Conservation (phyloP, 2,888 invertebrate species). For the Ecliptopera silaceata region DNA sequence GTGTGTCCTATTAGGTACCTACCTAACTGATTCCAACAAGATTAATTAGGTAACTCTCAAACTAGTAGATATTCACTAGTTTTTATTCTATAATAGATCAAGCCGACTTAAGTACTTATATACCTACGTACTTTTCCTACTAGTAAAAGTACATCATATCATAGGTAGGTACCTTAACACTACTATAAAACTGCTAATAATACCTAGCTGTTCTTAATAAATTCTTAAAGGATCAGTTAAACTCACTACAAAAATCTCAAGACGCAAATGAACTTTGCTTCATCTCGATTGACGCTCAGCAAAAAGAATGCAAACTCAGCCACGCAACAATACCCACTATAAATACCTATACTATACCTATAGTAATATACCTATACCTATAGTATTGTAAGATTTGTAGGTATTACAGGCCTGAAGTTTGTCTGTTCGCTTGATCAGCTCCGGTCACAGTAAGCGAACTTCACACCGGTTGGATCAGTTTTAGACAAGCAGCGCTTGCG, state of each 20-base stretch:
- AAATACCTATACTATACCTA: conserved; percentile 28
- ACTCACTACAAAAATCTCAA: background rate
- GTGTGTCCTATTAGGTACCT: too few relatives aligned
- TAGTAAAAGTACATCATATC: too few relatives aligned
- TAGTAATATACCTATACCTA: too few relatives aligned
- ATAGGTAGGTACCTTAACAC: too few relatives aligned
- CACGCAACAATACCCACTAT: conserved; percentile 40
- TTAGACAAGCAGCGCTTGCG: conserved; percentile 70
- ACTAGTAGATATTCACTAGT: too few relatives aligned
- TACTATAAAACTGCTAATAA: too few relatives aligned
- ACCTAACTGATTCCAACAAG: too few relatives aligned
- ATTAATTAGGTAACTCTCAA: too few relatives aligned
- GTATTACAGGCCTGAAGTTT: conserved; percentile 31
- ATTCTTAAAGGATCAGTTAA: background rate
- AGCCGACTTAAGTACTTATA: too few relatives aligned
- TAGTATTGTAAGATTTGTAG: too few relatives aligned
- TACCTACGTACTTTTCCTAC: too few relatives aligned
- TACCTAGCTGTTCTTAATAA: background rate
- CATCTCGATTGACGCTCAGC: conserved; percentile 31
- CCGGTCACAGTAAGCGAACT: conserved; percentile 58
- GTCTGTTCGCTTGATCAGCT: conserved; percentile 45
- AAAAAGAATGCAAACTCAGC: conserved; percentile 37
- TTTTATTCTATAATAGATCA: too few relatives aligned
- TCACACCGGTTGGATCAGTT: conserved; percentile 79
- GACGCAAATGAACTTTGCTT: conserved; percentile 22